A percentile compares a stretch with the other conserved stretches of the same genome.
These are phyloP conservation scores for Blastobasis adustella DNA, from an alignment of 2,888 invertebrate species.

Conservation along the genomic window DNA sequence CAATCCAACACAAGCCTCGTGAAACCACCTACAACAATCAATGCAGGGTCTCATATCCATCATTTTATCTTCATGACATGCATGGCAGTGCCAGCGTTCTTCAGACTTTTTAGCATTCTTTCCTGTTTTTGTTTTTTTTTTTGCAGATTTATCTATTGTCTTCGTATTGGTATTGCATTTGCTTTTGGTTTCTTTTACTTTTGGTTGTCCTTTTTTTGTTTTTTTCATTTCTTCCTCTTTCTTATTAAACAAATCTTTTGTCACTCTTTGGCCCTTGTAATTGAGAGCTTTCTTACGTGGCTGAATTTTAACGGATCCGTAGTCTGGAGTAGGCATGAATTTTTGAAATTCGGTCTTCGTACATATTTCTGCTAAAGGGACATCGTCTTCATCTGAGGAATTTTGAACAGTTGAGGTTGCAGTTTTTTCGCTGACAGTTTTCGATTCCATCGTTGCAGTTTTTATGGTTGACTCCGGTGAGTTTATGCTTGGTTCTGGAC, in stretches of 20 bases:
- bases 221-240: background rate
- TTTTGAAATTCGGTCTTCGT: slow-evolving; percentile 5
- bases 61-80: background rate
- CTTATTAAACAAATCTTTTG: slow-evolving; percentile 9
- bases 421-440: no score
- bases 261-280: slow-evolving; percentile 8
- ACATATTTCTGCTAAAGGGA: slow-evolving; percentile 2
- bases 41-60: slow-evolving; percentile 5
- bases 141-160: background rate
- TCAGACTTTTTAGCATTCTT: background rate
- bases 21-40: slow-evolving; percentile 2
- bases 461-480: background rate
- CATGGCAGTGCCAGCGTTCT: slow-evolving; percentile 3
- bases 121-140: background rate
- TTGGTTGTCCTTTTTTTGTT: background rate
- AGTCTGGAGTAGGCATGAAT: slow-evolving; percentile 9
- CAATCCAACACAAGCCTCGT: slow-evolving; percentile 5
- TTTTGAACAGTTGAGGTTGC: no score
- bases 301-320: slow-evolving; percentile 1
- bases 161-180: background rate
- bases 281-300: slow-evolving; percentile 8
- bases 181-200: background rate
- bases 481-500: background rate
- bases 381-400: slow-evolving; percentile 1
- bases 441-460: no score